phyloP scores from a whole-genome alignment of 2,113 vertebrate genomes.

The Leucopternis melanops region DNA sequence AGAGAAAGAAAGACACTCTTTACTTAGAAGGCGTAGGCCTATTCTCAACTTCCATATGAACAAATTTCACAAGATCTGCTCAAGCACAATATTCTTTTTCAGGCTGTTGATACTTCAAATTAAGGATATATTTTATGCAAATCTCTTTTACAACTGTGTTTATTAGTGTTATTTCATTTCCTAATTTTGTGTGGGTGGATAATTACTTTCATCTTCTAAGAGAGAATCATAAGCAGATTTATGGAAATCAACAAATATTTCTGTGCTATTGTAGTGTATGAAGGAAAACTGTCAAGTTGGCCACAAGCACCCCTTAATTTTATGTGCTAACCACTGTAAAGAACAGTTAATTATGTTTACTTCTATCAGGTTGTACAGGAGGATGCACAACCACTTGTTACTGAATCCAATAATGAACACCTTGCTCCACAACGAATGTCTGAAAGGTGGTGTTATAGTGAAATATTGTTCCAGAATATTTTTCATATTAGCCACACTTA shows the following conservation, averaged over 20 bases:
- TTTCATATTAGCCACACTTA: background rate
- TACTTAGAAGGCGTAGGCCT: background rate
- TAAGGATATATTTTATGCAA: background rate
- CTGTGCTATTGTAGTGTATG: background rate
- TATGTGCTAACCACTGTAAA: background rate
- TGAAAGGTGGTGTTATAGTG: background rate
- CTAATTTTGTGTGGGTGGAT: background rate
- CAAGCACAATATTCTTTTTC: background rate
- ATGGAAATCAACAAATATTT: background rate
- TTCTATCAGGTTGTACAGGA: background rate
- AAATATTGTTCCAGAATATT: background rate
- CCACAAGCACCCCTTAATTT: background rate
- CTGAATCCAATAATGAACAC: background rate
- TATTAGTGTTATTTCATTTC: slow-evolving; percentile 1
- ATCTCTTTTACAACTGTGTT: background rate
- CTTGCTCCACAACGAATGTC: background rate
- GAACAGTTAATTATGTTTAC: background rate
- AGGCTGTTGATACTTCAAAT: background rate
- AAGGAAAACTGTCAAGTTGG: background rate
- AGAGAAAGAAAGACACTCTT: background rate
- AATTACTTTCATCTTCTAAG: slow-evolving; percentile 2
- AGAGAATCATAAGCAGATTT: background rate
- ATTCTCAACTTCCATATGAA: background rate
- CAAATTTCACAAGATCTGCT: background rate
- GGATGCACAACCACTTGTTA: background rate